These are phyloP conservation scores for Drosophila athabasca DNA, from an alignment of 1,140 invertebrate species.

Conservation along the genomic window DNA sequence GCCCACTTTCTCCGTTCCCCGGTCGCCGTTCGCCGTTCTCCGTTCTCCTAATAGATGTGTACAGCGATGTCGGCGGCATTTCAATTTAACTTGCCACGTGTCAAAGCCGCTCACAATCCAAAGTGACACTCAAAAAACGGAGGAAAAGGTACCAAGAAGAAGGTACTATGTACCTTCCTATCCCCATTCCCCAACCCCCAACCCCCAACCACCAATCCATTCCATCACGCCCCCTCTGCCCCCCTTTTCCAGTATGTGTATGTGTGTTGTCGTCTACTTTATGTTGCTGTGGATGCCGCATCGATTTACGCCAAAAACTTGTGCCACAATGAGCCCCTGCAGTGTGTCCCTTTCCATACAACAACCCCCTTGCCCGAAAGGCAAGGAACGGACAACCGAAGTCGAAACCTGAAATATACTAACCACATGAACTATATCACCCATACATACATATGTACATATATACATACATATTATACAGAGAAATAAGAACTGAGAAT, in stretches of 20 bases:
- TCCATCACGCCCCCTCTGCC: background rate
- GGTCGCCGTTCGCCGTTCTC: constrained; percentile 14
- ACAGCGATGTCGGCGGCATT: constrained; percentile 72
- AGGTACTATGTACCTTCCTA: too few species aligned
- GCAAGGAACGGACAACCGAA: too few species aligned
- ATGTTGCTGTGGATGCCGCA: constrained; percentile 75
- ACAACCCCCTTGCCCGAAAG: too few species aligned
- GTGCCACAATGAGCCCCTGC: constrained; percentile 62
- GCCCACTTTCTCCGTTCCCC: background rate
- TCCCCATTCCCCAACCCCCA: background rate
- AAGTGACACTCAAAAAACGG: constrained; percentile 66
- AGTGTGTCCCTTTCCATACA: constrained; percentile 7
- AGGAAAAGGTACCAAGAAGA: background rate
- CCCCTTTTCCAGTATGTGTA: constrained; percentile 14
- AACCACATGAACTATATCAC: too few species aligned
- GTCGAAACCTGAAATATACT: too few species aligned
- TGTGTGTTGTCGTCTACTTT: constrained; percentile 60
- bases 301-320: constrained; percentile 79
- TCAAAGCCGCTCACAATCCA: constrained; percentile 72
- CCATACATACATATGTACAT: too few species aligned
- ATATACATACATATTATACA: too few species aligned
- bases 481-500: too few species aligned
- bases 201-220: too few species aligned
- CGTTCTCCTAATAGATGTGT: constrained; percentile 68
- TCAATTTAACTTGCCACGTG: constrained; percentile 80